These are phyloP conservation scores for Brachyistius frenatus DNA, from an alignment of 2,113 vertebrate species.

Conservation along the genomic window DNA sequence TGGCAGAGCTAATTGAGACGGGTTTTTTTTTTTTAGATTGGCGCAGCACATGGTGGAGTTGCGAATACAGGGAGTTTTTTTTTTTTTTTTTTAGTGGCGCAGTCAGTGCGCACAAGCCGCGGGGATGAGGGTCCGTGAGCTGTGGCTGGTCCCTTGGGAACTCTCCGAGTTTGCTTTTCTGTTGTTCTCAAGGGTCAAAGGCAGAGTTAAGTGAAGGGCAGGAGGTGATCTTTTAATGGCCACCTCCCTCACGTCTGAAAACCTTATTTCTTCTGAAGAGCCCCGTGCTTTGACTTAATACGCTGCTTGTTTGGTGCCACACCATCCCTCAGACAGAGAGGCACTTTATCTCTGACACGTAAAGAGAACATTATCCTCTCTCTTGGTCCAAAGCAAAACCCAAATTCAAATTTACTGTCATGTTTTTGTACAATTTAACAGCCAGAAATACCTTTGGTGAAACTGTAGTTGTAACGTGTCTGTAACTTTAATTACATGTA, in stretches of 20 bases:
- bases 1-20: conserved; percentile 53
- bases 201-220: conserved; percentile 84
- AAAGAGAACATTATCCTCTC: background rate
- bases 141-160: conserved; percentile 71
- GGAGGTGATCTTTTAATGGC: conserved; percentile 73
- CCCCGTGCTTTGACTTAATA: conserved; percentile 51
- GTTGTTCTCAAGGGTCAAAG: conserved; percentile 83
- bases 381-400: too few relatives aligned
- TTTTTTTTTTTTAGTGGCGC: background rate
- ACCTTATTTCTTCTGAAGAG: conserved; percentile 74
- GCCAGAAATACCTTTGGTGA: too few relatives aligned
- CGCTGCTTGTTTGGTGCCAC: conserved; percentile 34
- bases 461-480: too few relatives aligned
- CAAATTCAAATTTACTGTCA: too few relatives aligned
- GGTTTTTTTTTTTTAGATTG: conserved; percentile 48
- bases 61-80: conserved; percentile 22
- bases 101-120: conserved; percentile 15
- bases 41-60: conserved; percentile 80
- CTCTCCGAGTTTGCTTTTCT: conserved; percentile 50
- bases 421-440: background rate
- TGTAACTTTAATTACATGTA: background rate
- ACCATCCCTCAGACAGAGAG: conserved; percentile 1
- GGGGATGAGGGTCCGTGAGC: conserved; percentile 37
- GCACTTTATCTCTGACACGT: conserved; percentile 14
- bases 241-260: conserved; percentile 73